These are phyloP conservation scores for Yponomeuta evonymella DNA, from an alignment of 2,888 invertebrate species.

Conservation along the genomic window DNA sequence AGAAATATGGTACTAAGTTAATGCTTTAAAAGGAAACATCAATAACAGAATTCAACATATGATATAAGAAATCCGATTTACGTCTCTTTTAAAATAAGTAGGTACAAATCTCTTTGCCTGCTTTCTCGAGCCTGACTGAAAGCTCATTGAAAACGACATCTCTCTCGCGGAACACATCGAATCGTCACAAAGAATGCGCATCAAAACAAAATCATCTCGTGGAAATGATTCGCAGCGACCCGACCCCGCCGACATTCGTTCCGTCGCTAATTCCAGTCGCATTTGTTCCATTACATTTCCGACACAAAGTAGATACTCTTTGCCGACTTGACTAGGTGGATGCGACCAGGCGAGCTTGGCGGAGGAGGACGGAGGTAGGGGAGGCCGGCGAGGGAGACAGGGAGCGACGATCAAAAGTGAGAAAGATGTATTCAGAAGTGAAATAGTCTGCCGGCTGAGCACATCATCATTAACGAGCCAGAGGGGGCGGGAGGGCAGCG, in stretches of 20 bases:
- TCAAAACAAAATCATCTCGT: slow-evolving; percentile 71
- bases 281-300: slow-evolving; percentile 77
- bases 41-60: background rate
- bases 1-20: background rate
- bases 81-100: background rate
- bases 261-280: slow-evolving; percentile 74
- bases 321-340: slow-evolving; percentile 76
- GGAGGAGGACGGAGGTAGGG: slow-evolving; percentile 52
- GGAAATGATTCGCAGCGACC: slow-evolving; percentile 57
- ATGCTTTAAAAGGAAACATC: background rate
- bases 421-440: slow-evolving; percentile 81
- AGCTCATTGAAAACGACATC: background rate
- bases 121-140: background rate
- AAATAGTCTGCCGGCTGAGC: slow-evolving; percentile 85
- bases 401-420: slow-evolving; percentile 71
- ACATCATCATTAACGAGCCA: slow-evolving; percentile 88
- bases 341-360: slow-evolving; percentile 66
- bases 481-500: slow-evolving; percentile 75
- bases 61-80: background rate
- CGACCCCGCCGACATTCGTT: slow-evolving; percentile 69
- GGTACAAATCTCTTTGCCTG: background rate
- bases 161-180: background rate
- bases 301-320: slow-evolving; percentile 74
- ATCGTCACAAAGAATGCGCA: slow-evolving; percentile 54
- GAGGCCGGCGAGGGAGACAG: slow-evolving; percentile 37